Evolutionary conservation across 2,888 invertebrate species (phyloP), one percentile per base, ranked within the genome.

Genomic region (Ophraella communa): DNA sequence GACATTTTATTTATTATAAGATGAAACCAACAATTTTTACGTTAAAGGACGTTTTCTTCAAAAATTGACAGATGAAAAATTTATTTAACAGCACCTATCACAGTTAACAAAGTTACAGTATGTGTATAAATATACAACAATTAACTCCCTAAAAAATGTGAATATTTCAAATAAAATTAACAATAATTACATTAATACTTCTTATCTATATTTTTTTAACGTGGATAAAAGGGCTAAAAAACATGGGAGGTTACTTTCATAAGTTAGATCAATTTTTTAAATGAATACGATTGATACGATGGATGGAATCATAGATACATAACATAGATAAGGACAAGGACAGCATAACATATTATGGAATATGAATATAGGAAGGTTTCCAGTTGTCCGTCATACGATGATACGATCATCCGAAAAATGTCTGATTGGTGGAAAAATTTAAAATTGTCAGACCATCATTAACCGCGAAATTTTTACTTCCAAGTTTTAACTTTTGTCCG

Each of bases 11-110:
- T 44, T 53, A 8, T 30, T 30, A 49, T 51, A 17, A 20, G 14
- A 4, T 35, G 18, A 14, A 27, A 11, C 23, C 20, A 45, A 39
- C 24, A 52, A 44, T 45, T 53, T 52, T 30, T 27, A 11, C 17
- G 14, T 51, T 59, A 52, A 27, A 20, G 52, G 52, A 60, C 60
- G 60, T 52, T 53, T 60, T 60, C 20, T 53, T 30, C 14, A 52
- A 60, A 59, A 60, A 52, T 60, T 60, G 60, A 60, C 60, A 59
- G 60, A 44, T 44, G 24, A 11, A 3, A 17, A 57, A 57, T 33
- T 57, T 39, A n/a, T 57, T 17, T 33, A 57, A 52, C 20, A 47
- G 57, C 42, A 52, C 60, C 44, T 60, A 60, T 60, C 60, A 60
- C 60, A 60, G 60, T 44, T 33, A 44, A 49, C 51, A 35, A 42